Evolutionary conservation across 1,140 invertebrate genomes (phyloP).

Genomic region (Lineus longissimus): DNA sequence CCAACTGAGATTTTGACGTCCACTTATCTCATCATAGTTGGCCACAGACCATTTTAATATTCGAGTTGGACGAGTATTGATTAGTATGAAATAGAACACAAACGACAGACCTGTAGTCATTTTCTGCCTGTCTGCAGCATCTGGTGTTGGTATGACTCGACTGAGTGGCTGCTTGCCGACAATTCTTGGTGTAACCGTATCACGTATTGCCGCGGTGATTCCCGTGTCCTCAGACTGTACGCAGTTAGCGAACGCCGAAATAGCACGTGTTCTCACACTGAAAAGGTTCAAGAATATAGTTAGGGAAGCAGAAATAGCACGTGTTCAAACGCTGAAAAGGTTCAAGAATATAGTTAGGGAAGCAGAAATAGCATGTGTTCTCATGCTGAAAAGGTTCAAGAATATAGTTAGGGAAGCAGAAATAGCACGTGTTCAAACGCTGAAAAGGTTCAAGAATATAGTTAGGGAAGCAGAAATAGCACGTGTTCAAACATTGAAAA

Average conservation of each 20-base stretch:
- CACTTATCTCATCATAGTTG: too few relatives aligned
- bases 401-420: neutral
- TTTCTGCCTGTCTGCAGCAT: neutral
- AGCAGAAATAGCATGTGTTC: constrained; percentile 58
- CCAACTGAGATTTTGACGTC: too few relatives aligned
- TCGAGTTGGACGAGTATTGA: too few relatives aligned
- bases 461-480: neutral
- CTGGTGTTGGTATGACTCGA: constrained; percentile 12
- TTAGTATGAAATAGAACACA: too few relatives aligned
- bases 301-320: constrained; percentile 52
- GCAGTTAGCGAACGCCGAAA: constrained; percentile 57
- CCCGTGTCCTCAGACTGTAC: constrained; percentile 48
- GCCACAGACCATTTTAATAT: too few relatives aligned
- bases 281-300: constrained; percentile 10
- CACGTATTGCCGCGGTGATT: constrained; percentile 47
- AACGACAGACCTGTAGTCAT: neutral
- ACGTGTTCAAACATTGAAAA: too few relatives aligned
- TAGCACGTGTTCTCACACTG: constrained; percentile 60
- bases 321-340: constrained; percentile 55
- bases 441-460: constrained; percentile 20
- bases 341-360: neutral
- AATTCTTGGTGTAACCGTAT: constrained; percentile 51
- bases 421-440: constrained; percentile 61
- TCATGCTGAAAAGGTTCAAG: constrained; percentile 46
- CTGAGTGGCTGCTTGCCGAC: neutral